phyloP scores from a whole-genome alignment of 2,113 vertebrate genomes.

The Sorex araneus region DNA sequence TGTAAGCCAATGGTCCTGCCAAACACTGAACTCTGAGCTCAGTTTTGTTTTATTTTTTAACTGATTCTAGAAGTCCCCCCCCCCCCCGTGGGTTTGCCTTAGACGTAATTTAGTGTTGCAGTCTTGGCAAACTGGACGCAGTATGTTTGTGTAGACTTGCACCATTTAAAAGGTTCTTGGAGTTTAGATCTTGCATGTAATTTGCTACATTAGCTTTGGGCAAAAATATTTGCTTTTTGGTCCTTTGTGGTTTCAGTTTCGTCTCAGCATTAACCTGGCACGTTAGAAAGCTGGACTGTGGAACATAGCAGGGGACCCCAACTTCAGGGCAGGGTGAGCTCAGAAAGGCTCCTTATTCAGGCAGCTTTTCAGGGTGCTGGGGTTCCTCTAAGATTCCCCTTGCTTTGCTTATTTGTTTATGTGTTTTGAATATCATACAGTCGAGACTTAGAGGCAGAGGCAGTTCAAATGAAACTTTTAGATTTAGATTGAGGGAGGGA shows the following conservation, averaged over 20 bases:
- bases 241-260: slow-evolving; percentile 79
- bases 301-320: slow-evolving; percentile 31
- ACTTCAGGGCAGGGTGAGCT: not conserved
- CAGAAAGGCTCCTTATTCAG: slow-evolving; percentile 51
- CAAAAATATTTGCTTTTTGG: slow-evolving; percentile 83
- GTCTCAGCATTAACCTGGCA: slow-evolving; percentile 76
- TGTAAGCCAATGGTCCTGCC: not conserved
- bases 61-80: slow-evolving; percentile 58
- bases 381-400: not conserved
- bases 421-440: slow-evolving; percentile 52
- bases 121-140: slow-evolving; percentile 74
- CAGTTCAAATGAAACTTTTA: slow-evolving; percentile 24
- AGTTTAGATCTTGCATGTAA: slow-evolving; percentile 83
- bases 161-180: slow-evolving; percentile 81
- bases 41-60: slow-evolving; percentile 40
- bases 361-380: slow-evolving; percentile 67
- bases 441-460: slow-evolving; percentile 64
- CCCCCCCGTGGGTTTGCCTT: slow-evolving; percentile 5
- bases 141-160: slow-evolving; percentile 79
- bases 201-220: slow-evolving; percentile 78
- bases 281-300: slow-evolving; percentile 53
- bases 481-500: slow-evolving; percentile 51
- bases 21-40: slow-evolving; percentile 53
- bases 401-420: not conserved
- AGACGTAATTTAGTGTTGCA: slow-evolving; percentile 82